phyloP scores from a whole-genome alignment of 1,140 invertebrate species.

The Bemisia tabaci region DNA sequence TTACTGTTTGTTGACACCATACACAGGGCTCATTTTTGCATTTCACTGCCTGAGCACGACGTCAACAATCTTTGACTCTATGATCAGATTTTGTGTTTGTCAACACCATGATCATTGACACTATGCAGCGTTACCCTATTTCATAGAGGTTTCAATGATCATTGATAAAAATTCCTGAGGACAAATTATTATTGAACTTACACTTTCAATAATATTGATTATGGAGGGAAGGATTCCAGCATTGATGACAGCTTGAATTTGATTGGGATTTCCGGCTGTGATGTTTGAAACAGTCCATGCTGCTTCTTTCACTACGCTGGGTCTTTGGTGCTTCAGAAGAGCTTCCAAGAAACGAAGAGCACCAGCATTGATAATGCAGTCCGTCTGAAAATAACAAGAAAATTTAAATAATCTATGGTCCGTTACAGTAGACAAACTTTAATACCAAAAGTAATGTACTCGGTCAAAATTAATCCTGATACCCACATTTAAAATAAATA shows the following conservation, averaged over 20 bases:
- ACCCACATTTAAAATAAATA: no score
- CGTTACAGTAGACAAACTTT: no score
- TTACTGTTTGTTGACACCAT: no score
- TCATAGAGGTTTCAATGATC: no score
- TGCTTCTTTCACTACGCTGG: conserved; percentile 70
- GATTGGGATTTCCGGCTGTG: conserved; percentile 56
- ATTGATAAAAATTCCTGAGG: no score
- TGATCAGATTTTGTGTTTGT: no score
- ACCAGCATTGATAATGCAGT: conserved; percentile 69
- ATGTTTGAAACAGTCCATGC: conserved; percentile 75
- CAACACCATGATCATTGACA: no score
- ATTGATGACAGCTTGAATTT: conserved; percentile 64
- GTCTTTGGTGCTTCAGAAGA: conserved; percentile 59
- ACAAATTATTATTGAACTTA: no score
- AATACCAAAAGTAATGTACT: conserved; percentile 1
- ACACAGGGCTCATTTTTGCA: no score
- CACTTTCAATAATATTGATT: conserved; percentile 48
- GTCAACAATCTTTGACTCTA: no score
- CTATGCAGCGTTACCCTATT: no score
- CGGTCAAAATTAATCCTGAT: conserved; percentile 6
- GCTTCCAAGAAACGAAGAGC: conserved; percentile 54
- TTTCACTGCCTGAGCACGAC: no score
- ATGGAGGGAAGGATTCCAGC: conserved; percentile 50
- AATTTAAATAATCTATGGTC: conserved; percentile 1
- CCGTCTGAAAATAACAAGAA: conserved; percentile 50